These are phyloP conservation scores for Tenualosa thibaudeaui DNA, from an alignment of 2,797 vertebrate species.

Conservation along the genomic window DNA sequence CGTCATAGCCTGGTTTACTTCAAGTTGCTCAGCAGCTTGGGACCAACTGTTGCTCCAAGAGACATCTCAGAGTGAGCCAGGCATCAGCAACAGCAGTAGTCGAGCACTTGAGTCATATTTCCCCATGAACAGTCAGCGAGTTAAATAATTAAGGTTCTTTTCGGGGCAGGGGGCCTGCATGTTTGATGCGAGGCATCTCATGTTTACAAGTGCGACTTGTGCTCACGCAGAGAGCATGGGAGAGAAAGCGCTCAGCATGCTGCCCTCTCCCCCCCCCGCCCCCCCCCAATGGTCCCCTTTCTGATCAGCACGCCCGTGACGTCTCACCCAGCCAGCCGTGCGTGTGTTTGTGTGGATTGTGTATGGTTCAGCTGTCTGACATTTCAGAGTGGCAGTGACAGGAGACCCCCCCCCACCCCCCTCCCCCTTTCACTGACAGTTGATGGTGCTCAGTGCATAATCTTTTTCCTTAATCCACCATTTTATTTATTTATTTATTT, in stretches of 20 bases:
- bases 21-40: not conserved
- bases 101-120: not conserved
- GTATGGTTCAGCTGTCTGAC: not conserved
- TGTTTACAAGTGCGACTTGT: not conserved
- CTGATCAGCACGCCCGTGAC: not conserved
- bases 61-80: not conserved
- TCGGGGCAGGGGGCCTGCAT: not conserved
- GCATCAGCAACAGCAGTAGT: not conserved
- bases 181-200: not conserved
- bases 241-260: not conserved
- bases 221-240: not conserved
- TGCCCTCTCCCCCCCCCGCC: not conserved
- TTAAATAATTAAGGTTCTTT: not conserved
- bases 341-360: not conserved
- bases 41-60: conserved; percentile 12
- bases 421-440: conserved; percentile 3
- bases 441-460: not conserved
- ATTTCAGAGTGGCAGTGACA: not conserved
- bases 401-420: not conserved
- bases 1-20: not conserved
- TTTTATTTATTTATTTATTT: not conserved
- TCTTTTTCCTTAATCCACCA: conserved; percentile 11
- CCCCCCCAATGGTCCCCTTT: not conserved
- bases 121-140: not conserved
- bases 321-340: not conserved